Base-by-base conservation (phyloP, 1,140 invertebrate genomes). In the Eulimnadia texana region DNA sequence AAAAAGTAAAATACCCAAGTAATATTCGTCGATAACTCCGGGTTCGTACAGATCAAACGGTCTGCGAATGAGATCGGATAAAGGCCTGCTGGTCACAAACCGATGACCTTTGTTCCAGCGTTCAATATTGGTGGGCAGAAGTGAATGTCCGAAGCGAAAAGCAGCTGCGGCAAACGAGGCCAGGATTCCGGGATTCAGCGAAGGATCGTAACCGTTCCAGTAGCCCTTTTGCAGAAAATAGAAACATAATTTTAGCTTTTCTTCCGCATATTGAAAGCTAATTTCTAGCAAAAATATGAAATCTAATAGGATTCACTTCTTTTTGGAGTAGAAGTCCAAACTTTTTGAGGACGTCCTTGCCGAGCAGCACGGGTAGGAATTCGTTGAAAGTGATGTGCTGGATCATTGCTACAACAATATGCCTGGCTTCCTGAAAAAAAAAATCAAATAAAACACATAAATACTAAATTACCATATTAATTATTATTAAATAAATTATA, bases 351-450 rank as follows among this genome's bases (percentile, higher is more conserved):
- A 92, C 83, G 65, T 94, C 88, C 73, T 92, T 92, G 13, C 93
- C 93, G 3, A 97, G 77, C 9, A 97, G 74, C 68, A 96, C 90
- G 20, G 93, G 93, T 56, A 98, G 73, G 73, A 92, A 98, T 75
- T 97, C 92, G 69, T 92, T 93, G 73, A 85, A 96, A 0, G 90
- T 93, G 50, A 97, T 86, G 67, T 96, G 91, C 72, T 97, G 92
- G 55, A 93, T 84, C 71, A 88, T 81, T 2, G 91, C 93, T 54
- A 91, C 88, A 54, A 88, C 82, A 67, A 98, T 92, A 50, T 90
- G 79, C 64, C 92, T 78, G 0, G 90, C 75, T 76, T 97, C 93
- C 77, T 85, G 70, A 53, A 72, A 72, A 64, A 63, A 67, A 49
- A 3, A 27, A 20, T 49, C 24, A 24, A n/a, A 22, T 42, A 29